Percentiles rank a stretch among this genome's conserved stretches.
phyloP scores from a whole-genome alignment of 2,888 invertebrate genomes.

The Pharmacophagus antenor region DNA sequence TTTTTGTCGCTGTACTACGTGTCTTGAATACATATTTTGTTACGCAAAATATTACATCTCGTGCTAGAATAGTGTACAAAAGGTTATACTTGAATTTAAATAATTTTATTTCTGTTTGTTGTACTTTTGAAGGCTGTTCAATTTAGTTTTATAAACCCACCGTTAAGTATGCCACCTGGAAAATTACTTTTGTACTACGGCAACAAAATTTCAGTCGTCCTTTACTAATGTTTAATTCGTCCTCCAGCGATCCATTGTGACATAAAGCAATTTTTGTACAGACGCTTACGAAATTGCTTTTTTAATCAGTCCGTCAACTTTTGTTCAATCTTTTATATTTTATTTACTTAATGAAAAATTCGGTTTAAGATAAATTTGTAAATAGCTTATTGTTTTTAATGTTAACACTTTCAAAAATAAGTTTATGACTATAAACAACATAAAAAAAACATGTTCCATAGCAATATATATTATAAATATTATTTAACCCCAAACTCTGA shows the following conservation, averaged over 20 bases:
- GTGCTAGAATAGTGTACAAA: too few relatives aligned
- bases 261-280: conserved; percentile 16
- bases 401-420: background rate
- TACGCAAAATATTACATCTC: background rate
- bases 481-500: too few relatives aligned
- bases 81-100: too few relatives aligned
- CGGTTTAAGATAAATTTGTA: background rate
- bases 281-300: conserved; percentile 15
- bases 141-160: background rate
- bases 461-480: too few relatives aligned
- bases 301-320: conserved; percentile 20
- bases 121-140: background rate
- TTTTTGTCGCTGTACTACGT: conserved; percentile 6
- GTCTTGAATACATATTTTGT: conserved; percentile 6
- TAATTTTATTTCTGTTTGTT: background rate
- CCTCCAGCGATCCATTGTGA: conserved; percentile 9
- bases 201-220: conserved; percentile 3
- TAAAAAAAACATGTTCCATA: background rate
- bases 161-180: background rate
- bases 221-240: conserved; percentile 17
- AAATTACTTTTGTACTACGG: conserved; percentile 6
- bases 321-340: conserved; percentile 14
- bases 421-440: too few relatives aligned
- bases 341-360: background rate
- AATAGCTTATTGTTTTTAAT: background rate